Conservation (phyloP, 2,113 vertebrate genomes). For the Probosciger aterrimus region DNA sequence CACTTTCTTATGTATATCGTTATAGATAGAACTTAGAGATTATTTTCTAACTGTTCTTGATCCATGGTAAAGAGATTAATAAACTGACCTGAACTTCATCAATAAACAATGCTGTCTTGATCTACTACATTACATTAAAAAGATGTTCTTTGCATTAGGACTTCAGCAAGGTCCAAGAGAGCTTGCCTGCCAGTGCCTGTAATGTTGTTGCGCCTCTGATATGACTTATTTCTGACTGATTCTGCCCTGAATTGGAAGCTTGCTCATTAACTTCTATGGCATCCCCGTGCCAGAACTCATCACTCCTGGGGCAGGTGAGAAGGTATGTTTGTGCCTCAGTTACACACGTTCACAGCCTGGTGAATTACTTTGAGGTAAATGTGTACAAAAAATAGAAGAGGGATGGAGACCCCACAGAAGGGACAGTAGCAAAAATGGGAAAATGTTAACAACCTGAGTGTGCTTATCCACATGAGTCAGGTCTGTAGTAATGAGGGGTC, state of each 20-base stretch:
- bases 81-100: not conserved
- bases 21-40: not conserved
- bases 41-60: not conserved
- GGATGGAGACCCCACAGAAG: fast-evolving
- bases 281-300: not conserved
- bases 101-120: not conserved
- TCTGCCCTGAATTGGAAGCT: not conserved
- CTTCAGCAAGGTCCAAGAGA: not conserved
- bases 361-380: not conserved
- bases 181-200: not conserved
- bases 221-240: not conserved
- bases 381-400: not conserved
- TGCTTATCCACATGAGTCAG: not conserved
- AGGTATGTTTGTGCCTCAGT: not conserved
- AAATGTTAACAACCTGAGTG: not conserved
- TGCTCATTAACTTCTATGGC: not conserved
- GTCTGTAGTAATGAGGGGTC: not conserved
- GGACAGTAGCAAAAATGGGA: not conserved
- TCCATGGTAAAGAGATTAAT: not conserved
- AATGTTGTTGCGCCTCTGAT: not conserved
- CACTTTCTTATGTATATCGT: not conserved
- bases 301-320: not conserved
- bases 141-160: not conserved
- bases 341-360: not conserved
- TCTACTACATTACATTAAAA: not conserved